phyloP scores from a whole-genome alignment of 2,888 invertebrate species.

The Cabera pusaria region DNA sequence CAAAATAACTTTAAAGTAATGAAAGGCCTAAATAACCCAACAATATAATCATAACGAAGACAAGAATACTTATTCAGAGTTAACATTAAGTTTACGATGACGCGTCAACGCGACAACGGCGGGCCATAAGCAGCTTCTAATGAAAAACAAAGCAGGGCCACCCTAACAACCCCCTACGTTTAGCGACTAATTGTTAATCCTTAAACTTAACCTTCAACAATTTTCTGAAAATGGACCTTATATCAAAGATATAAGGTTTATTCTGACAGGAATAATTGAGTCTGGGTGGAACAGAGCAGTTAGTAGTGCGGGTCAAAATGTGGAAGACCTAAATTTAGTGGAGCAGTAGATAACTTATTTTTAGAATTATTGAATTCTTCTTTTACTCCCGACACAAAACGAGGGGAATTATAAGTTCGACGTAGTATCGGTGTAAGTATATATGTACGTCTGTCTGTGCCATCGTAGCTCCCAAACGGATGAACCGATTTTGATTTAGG shows the following conservation, averaged over 20 bases:
- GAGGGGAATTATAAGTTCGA: too few species aligned
- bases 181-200: conserved; percentile 38
- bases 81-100: conserved; percentile 18
- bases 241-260: not conserved
- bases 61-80: conserved; percentile 21
- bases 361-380: too few species aligned
- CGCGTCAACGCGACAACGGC: conserved; percentile 4
- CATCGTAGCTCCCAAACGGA: too few species aligned
- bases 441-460: too few species aligned
- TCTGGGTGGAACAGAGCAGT: not conserved
- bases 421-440: too few species aligned
- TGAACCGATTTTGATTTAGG: too few species aligned
- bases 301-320: not conserved
- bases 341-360: not conserved
- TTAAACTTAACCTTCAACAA: conserved; percentile 10
- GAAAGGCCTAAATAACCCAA: too few species aligned
- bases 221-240: conserved; percentile 12
- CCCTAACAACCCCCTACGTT: conserved; percentile 23
- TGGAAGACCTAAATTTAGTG: not conserved
- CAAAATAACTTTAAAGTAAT: too few species aligned
- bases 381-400: too few species aligned
- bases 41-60: too few species aligned
- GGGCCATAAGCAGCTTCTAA: conserved; percentile 34
- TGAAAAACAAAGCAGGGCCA: conserved; percentile 43
- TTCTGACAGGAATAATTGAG: not conserved